Percentiles rank a stretch among this genome's conserved stretches.
Evolutionary conservation across 2,113 vertebrate genomes (phyloP).

Genomic region (Pseudorasbora parva): DNA sequence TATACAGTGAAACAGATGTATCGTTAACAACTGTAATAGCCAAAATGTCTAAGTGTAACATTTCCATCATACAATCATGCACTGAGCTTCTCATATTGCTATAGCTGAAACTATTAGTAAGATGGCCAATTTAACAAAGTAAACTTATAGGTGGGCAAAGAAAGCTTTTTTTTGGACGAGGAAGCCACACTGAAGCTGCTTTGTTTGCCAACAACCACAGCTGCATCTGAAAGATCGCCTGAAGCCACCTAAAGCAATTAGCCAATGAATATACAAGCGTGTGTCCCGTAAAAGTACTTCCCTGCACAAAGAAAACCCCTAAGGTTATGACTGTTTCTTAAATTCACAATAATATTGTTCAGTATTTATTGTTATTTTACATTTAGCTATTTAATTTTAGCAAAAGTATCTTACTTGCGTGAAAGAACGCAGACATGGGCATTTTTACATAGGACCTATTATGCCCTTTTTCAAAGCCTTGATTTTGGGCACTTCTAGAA

Average conservation of each 20-base stretch:
- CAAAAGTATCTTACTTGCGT: background rate
- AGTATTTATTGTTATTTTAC: background rate
- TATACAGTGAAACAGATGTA: background rate
- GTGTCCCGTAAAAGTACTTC: background rate
- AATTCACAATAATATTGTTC: background rate
- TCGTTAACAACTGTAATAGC: background rate
- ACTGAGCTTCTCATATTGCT: background rate
- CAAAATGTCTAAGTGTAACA: background rate
- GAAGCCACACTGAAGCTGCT: background rate
- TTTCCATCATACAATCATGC: background rate
- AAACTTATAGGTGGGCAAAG: background rate
- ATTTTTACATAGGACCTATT: too few species aligned
- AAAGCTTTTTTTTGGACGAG: background rate
- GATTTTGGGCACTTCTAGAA: too few species aligned
- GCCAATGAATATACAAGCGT: background rate
- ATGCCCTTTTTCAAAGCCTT: too few species aligned
- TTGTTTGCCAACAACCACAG: constrained; percentile 18
- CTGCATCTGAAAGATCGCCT: background rate
- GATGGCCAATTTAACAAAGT: background rate
- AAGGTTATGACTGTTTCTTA: background rate
- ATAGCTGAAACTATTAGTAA: background rate
- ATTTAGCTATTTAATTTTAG: background rate
- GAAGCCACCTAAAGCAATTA: background rate
- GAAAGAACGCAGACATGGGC: background rate
- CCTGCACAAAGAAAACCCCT: background rate